phyloP scores from a whole-genome alignment of 2,888 invertebrate genomes.

The Tanaodytes sp. region DNA sequence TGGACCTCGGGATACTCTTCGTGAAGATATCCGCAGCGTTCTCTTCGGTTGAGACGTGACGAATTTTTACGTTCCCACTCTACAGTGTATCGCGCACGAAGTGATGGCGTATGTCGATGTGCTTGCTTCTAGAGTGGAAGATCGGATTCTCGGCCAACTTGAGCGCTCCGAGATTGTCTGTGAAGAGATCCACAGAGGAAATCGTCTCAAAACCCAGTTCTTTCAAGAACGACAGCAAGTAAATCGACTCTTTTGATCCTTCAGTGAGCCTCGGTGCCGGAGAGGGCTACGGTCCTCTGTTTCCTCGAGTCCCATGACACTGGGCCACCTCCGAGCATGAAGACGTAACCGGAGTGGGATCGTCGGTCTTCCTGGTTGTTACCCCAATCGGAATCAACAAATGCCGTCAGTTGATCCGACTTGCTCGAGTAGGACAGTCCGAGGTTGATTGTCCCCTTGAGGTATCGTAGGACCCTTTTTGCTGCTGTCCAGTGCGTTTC shows the following conservation, averaged over 20 bases:
- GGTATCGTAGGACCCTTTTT: constrained; percentile 7
- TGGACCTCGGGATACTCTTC: too few relatives aligned
- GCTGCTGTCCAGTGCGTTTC: constrained; percentile 1
- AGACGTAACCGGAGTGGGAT: constrained; percentile 4
- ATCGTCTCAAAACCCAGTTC: background rate
- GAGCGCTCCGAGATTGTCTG: background rate
- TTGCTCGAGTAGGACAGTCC: background rate
- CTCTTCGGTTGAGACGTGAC: background rate
- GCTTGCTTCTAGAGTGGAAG: background rate
- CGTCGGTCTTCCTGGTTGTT: background rate
- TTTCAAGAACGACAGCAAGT: background rate
- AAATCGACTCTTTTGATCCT: background rate
- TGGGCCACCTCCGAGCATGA: background rate
- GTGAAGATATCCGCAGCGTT: background rate
- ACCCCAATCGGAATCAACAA: constrained; percentile 10
- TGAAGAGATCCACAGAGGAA: background rate
- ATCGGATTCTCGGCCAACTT: constrained; percentile 3
- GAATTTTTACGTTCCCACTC: background rate
- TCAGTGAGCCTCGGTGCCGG: constrained; percentile 3
- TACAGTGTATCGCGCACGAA: background rate
- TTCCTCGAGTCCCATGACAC: constrained; percentile 12
- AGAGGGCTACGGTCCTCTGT: constrained; percentile 9
- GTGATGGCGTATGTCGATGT: background rate
- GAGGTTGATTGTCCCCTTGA: background rate
- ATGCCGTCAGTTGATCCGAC: background rate